phyloP scores from a whole-genome alignment of 53 echinoderm and acorn worm genomes.

The Holothuria scabra region DNA sequence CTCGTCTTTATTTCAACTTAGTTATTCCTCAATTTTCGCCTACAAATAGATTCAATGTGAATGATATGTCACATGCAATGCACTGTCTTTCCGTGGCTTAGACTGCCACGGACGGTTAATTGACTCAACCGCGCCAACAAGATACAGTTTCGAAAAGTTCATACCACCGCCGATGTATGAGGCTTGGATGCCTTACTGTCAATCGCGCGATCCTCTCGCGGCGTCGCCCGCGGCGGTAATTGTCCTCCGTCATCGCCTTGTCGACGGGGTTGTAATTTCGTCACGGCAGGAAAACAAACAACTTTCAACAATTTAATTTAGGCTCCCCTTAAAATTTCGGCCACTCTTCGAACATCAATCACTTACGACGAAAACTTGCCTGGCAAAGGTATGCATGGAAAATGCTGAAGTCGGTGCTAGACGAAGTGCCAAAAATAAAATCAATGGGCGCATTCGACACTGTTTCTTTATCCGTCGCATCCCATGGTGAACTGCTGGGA shows the following conservation, averaged over 20 bases:
- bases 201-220: slow-evolving; percentile 20
- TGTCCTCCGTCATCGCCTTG: slow-evolving; percentile 34
- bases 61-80: too few species aligned
- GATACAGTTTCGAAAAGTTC: slow-evolving; percentile 30
- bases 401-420: too few species aligned
- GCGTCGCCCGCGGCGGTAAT: slow-evolving; percentile 40
- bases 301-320: slow-evolving; percentile 35
- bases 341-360: slow-evolving; percentile 17
- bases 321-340: slow-evolving; percentile 9
- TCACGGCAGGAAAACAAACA: slow-evolving; percentile 45
- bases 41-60: too few species aligned
- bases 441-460: too few species aligned
- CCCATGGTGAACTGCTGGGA: slow-evolving; percentile 18
- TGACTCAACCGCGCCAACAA: background rate
- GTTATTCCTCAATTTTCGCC: slow-evolving; percentile 19
- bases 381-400: background rate
- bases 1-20: slow-evolving; percentile 1
- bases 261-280: slow-evolving; percentile 34
- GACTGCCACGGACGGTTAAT: too few species aligned
- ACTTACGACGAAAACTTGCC: background rate
- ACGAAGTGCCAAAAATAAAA: too few species aligned
- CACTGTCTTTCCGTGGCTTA: too few species aligned
- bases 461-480: background rate
- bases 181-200: slow-evolving; percentile 1
- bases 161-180: slow-evolving; percentile 18